Base-by-base conservation (phyloP, 2,888 invertebrate species). In the Hypercompe scribonia region DNA sequence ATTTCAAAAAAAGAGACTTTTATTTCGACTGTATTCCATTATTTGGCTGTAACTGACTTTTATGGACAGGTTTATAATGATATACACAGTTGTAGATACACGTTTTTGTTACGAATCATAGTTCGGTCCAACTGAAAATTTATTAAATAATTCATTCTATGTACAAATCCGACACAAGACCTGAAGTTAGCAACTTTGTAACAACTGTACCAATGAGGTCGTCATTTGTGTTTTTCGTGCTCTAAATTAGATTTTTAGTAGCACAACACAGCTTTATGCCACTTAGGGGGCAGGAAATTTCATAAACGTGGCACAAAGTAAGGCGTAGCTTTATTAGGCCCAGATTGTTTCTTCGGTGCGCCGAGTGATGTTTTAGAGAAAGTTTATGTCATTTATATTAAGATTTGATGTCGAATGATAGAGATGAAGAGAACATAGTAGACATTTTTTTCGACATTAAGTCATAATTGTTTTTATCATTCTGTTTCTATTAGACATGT, bases 211-310 rank as follows among this genome's bases (percentile, higher is more conserved):
- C 46, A 71, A 39, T 33, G 31, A 65, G 50, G 66, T 33, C 66
- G n/a, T 73, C 63, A 66, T 58, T 69, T 39, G 61, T 58, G 54
- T 72, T 72, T 73, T 65, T 66, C 34, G 69, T 65, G 34, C 46
- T 34, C 65, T 42, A 75, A 75, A 78, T 78, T 84, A 72, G 77
- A 78, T 82, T 80, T 80, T 84, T 82, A 82, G 76, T 79, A 77
- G 72, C 31, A 70, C 72, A 64, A 67, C 74, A 77, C 75, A 77
- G 76, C 78, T 83, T 84, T 81, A 83, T 83, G 81, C 79, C 83
- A 81, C 83, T 81, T 84, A 77, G 81, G 83, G 83, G 83, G 78
- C 75, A 65, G 68, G 74, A 80, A 81, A 84, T 84, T 83, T 83
- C 66, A 79, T 84, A 82, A 82, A 76, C 65, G 77, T 73, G 79